These are phyloP conservation scores for Helostoma temminkii DNA, from an alignment of 2,797 vertebrate species.

Conservation along the genomic window DNA sequence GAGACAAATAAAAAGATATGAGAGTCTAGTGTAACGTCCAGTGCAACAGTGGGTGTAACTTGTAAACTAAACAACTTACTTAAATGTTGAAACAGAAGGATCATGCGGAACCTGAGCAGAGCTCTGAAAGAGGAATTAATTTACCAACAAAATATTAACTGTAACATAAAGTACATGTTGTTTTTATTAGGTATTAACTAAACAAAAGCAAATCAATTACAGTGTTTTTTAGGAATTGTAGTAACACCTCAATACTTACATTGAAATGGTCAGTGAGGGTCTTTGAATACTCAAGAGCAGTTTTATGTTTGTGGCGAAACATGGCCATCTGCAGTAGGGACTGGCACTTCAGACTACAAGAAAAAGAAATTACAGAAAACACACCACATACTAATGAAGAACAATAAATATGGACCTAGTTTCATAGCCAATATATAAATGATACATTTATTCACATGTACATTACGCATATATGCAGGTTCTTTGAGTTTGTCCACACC, in stretches of 20 bases:
- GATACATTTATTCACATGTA: not conserved
- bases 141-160: not conserved
- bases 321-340: conserved; percentile 94
- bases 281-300: conserved; percentile 92
- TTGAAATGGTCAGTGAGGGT: conserved; percentile 92
- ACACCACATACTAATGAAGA: too few relatives aligned
- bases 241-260: conserved; percentile 73
- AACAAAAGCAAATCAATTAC: not conserved
- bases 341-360: conserved; percentile 91
- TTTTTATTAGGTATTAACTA: not conserved
- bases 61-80: conserved; percentile 78
- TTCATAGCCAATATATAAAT: not conserved
- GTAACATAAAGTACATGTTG: not conserved
- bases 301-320: conserved; percentile 93
- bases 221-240: not conserved
- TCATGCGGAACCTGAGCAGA: conserved; percentile 82
- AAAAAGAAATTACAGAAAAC: not conserved
- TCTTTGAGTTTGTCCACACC: not conserved
- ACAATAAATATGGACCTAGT: not conserved
- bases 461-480: too few relatives aligned
- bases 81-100: conserved; percentile 84
- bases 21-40: not conserved
- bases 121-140: conserved; percentile 76
- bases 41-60: not conserved
- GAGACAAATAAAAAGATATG: not conserved